Base-by-base conservation (phyloP, 2,888 invertebrate species). In the Tenthredo livida region DNA sequence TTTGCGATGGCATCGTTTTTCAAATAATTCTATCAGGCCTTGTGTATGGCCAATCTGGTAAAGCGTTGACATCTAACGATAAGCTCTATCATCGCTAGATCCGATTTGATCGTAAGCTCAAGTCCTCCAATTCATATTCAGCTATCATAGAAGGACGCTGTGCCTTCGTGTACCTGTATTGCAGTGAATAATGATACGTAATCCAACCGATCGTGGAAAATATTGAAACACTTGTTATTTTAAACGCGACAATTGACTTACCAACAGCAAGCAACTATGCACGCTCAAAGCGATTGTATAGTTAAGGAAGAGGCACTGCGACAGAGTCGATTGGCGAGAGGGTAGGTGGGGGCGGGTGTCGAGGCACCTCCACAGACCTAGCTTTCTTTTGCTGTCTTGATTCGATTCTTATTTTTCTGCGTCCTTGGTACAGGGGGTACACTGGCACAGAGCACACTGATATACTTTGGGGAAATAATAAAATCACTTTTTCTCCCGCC, bases 351-450 rank as follows among this genome's bases (percentile, higher is more conserved):
- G 86, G 86, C 87, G 86, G 87, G 86, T 86, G 85, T 87, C 86
- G 85, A 84, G 86, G 88, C 86, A 86, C 87, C 85, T 87, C 86
- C 87, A 84, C 87, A 85, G 84, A 84, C 54, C 80, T 85, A 78
- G 84, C 50, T 65, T 86, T 85, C 50, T 85, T 84, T 83, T 61
- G n/a, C 67, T 83, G 29, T 67, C 67, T 83, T 83, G 83, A 70
- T 47, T 47, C 67, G 29, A 50, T 83, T 70, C 67, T 83, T 47
- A 70, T 83, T 47, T 47, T 17, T 15, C 83, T 67, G 70, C 67
- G 54, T 83, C 70, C 70, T 83, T 70, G 67, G 83, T 70, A 50
- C 83, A 83, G 37, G 47, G 54, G n/a, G 65, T 47, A 83, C 83
- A 83, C 83, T 83, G 70, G 50, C 83, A 83, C 83, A 83, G 50